Percentiles rank a stretch among this genome's conserved stretches.
These are phyloP conservation scores for Vultur gryphus DNA, from an alignment of 2,797 vertebrate species.

Conservation along the genomic window DNA sequence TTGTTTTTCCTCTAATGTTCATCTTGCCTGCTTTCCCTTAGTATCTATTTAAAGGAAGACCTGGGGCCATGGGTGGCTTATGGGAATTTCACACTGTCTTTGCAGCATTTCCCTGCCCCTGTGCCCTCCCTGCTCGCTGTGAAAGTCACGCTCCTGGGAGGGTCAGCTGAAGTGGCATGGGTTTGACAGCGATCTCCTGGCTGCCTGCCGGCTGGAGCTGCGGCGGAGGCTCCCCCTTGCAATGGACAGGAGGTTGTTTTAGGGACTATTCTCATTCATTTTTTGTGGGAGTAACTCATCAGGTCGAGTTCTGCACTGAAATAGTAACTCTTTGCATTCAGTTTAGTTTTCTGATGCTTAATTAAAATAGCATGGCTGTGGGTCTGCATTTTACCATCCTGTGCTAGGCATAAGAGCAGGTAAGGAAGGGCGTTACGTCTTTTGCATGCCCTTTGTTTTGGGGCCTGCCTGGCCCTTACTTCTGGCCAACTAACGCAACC, in stretches of 20 bases:
- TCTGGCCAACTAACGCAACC: background rate
- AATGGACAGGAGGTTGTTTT: background rate
- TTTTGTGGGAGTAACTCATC: background rate
- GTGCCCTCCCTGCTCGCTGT: background rate
- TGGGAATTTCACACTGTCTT: background rate
- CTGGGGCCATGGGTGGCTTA: background rate
- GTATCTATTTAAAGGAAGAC: background rate
- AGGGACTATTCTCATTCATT: background rate
- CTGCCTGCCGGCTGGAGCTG: background rate
- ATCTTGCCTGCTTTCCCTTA: background rate
- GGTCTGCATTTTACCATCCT: background rate
- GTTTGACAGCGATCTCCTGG: background rate
- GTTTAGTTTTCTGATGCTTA: background rate
- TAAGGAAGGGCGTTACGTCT: rapidly evolving
- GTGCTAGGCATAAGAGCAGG: background rate
- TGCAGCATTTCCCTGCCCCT: background rate
- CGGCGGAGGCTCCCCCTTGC: background rate
- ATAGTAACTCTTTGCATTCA: background rate
- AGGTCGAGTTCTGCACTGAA: background rate
- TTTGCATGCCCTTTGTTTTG: background rate
- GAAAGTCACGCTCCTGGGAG: background rate
- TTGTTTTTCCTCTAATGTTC: background rate
- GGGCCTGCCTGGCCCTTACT: background rate
- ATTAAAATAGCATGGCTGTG: background rate
- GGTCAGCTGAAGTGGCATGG: background rate